Evolutionary conservation across 2,888 invertebrate genomes (phyloP).

Genomic region (Drosophila bunnanda): DNA sequence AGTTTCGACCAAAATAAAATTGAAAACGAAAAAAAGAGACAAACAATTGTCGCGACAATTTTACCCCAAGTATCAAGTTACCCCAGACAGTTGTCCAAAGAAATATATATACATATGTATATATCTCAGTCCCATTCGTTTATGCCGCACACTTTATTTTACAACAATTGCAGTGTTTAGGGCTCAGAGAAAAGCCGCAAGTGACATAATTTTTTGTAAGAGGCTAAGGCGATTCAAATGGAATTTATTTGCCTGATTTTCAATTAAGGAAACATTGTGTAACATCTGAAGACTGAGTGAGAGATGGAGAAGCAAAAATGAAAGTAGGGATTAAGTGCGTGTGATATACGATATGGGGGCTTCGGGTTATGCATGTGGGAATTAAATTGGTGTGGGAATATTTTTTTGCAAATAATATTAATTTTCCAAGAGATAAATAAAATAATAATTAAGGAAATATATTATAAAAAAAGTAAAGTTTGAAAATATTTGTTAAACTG

Average conservation of each 20-base stretch:
- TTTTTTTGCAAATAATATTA: constrained; percentile 7
- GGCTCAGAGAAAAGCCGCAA: constrained; percentile 59
- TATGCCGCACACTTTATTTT: constrained; percentile 35
- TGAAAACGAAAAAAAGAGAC: constrained; percentile 14
- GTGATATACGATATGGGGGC: constrained; percentile 47
- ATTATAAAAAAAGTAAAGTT: background rate
- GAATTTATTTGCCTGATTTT: constrained; percentile 39
- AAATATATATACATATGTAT: constrained; percentile 12
- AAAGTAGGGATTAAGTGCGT: constrained; percentile 56
- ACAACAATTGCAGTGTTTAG: constrained; percentile 55
- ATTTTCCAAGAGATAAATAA: too few relatives aligned
- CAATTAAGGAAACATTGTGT: constrained; percentile 73
- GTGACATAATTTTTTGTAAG: constrained; percentile 72
- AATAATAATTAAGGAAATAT: background rate
- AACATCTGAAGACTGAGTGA: constrained; percentile 58
- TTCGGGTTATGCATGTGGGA: constrained; percentile 32
- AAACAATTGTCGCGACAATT: constrained; percentile 68
- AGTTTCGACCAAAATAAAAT: constrained; percentile 16
- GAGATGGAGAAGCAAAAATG: constrained; percentile 44
- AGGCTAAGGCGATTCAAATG: constrained; percentile 62
- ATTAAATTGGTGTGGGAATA: constrained; percentile 30
- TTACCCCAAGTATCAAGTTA: constrained; percentile 66
- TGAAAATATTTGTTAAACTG: background rate
- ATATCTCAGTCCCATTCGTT: constrained; percentile 12
- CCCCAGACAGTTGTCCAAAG: constrained; percentile 46